These are phyloP conservation scores for Aplysia californica DNA, from an alignment of 1,140 invertebrate species.

Conservation along the genomic window DNA sequence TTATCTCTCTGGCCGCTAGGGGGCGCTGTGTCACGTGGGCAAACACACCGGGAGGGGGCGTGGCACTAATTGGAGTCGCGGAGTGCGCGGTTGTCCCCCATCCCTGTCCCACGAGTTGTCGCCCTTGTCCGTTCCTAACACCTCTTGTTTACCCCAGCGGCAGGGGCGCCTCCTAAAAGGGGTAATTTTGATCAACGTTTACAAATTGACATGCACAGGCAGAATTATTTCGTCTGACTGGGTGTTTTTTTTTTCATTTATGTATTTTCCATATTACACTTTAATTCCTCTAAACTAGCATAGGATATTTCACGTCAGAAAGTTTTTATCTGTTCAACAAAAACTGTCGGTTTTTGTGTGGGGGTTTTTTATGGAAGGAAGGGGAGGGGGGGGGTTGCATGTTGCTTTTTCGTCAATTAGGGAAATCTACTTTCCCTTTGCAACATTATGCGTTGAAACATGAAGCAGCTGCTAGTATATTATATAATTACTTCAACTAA, in stretches of 20 bases:
- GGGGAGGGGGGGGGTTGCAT: too few relatives aligned
- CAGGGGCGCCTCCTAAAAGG: background rate
- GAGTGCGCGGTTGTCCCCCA: background rate
- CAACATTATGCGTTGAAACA: too few relatives aligned
- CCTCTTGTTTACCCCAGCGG: background rate
- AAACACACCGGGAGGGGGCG: constrained; percentile 15
- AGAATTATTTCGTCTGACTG: background rate
- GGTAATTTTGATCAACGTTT: background rate
- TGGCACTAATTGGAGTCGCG: constrained; percentile 23
- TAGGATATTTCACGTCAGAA: too few relatives aligned
- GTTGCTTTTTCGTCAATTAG: too few relatives aligned
- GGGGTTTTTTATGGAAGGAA: too few relatives aligned
- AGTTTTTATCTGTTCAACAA: too few relatives aligned
- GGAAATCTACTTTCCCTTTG: too few relatives aligned
- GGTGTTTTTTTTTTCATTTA: background rate
- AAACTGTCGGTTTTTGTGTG: too few relatives aligned
- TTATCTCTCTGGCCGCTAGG: background rate
- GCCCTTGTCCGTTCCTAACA: background rate
- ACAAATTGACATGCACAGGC: background rate
- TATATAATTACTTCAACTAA: too few relatives aligned
- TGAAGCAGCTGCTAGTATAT: too few relatives aligned
- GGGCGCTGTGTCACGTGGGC: constrained; percentile 1
- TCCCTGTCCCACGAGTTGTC: background rate
- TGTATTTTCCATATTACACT: too few relatives aligned
- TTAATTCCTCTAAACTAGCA: too few relatives aligned